Evolutionary conservation across 2,113 vertebrate species (phyloP).

Genomic region (Megatriorchis doriae): DNA sequence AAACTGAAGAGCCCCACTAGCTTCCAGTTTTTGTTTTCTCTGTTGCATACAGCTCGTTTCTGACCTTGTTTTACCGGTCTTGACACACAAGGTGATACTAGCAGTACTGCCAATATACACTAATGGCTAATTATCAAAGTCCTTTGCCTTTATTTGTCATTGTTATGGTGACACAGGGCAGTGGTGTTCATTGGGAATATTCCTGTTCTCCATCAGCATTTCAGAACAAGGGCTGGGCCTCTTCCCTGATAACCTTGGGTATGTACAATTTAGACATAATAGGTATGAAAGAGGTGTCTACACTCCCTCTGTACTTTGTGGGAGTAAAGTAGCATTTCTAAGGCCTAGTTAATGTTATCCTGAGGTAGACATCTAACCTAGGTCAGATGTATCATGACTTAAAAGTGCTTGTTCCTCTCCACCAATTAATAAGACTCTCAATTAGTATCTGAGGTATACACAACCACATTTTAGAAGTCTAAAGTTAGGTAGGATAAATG

Average conservation of each 20-base stretch:
- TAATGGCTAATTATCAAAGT: neutral
- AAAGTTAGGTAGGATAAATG: neutral
- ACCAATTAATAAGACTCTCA: neutral
- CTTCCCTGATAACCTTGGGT: neutral
- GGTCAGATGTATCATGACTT: neutral
- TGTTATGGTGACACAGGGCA: neutral
- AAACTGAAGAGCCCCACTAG: neutral
- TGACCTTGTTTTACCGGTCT: neutral
- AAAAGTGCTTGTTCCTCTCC: neutral
- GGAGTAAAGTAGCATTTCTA: neutral
- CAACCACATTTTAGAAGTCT: neutral
- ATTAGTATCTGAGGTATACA: neutral
- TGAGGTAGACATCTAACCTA: neutral
- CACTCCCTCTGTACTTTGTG: neutral
- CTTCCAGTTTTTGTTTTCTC: neutral
- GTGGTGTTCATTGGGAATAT: neutral
- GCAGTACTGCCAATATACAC: neutral
- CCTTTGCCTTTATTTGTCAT: neutral
- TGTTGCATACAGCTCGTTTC: accelerated
- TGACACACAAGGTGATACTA: neutral
- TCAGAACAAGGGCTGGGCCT: neutral
- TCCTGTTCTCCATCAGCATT: neutral
- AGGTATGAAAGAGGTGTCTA: neutral
- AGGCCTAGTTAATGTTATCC: neutral
- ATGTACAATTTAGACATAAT: neutral